Evolutionary conservation across 1,140 invertebrate genomes (phyloP), one percentile per base, ranked within the genome.

Genomic region (Lerema accius): DNA sequence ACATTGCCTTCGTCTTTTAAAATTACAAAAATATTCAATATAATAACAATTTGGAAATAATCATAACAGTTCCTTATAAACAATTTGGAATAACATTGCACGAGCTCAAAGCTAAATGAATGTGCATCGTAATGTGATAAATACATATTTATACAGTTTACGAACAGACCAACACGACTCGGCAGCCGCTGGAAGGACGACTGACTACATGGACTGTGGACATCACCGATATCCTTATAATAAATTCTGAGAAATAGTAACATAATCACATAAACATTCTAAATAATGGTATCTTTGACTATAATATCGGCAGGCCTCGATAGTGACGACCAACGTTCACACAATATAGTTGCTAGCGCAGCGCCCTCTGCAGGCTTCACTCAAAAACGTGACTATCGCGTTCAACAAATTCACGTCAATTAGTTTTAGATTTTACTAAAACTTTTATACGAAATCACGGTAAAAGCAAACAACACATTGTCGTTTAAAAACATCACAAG

Each of bases 41-140:
- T 84, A 87, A 86, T 80, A 89, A 87, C 82, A 89, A 87, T 89
- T 89, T 87, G 80, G 86, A 89, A 87, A 85, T 87, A 85, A 89
- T 84, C 70, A 84, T 85, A 89, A 89, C 84, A 88, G 70, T 80
- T 78, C 79, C 61, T 74, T 87, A 87, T 84, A 89, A 88, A 88
- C 78, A 88, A 88, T 90, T 87, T 88, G 84, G 84, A 89, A 86
- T 89, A 86, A 80, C 85, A 86, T 88, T 84, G 85, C 86, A 89
- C 86, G 77, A 89, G 86, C 85, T 86, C 78, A 83, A 82, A 86
- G 85, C 79, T 86, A 86, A 85, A 88, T 79, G 43, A 84, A 76
- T 80, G 86, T 89, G 86, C 86, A 86, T 78, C 59, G 74, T 79
- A 71, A 71, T 67, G 46, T 37, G 35, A 76, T 84, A 86, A 82